Evolutionary conservation across 2,797 vertebrate genomes (phyloP), one percentile per base, ranked within the genome.

Genomic region (Epinephelus awoara): DNA sequence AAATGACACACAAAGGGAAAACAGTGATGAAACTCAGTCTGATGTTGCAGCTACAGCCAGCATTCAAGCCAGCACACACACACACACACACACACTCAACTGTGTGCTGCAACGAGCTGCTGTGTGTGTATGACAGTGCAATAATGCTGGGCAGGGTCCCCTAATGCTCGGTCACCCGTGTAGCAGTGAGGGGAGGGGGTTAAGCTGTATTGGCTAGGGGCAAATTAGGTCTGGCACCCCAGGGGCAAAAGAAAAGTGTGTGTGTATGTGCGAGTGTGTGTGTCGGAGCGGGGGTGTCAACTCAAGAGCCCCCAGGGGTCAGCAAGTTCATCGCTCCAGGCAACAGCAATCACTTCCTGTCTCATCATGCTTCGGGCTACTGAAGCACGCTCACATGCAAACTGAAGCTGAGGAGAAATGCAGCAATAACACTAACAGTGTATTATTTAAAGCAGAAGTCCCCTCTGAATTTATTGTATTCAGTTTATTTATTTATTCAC

Each of bases 201-300:
- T 95, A 94, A 94, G 93, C 83, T 94, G 93, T 94, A 85, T 90
- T 87, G 89, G 90, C 93, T 93, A 34, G 93, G 91, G 94, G 91
- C 91, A 93, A 93, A 93, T 94, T 93, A 93, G 89, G 87, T 85
- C 87, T 88, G 90, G 89, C 89, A 94, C 89, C 92, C 82, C 67
- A 75, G 89, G 91, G 92, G 90, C 83, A 87, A 58, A 80, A 75
- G 75, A 85, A 85, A 85, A 90, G 71, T 78, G 78, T 88, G 75
- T 80, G 72, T 46, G 75, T n/a, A 73, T 62, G 61, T 38, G 57
- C 47, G 67, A 47, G 62, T 49, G 77, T 83, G 66, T 79, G 81
- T 83, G 85, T 77, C n/a, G 52, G 77, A 80, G 75, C 38, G 40
- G 65, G 78, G 82, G 89, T 87, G 85, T 92, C 88, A 90, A 91